phyloP scores from a whole-genome alignment of 2,888 invertebrate species.

The Pristionchus exspectatus region DNA sequence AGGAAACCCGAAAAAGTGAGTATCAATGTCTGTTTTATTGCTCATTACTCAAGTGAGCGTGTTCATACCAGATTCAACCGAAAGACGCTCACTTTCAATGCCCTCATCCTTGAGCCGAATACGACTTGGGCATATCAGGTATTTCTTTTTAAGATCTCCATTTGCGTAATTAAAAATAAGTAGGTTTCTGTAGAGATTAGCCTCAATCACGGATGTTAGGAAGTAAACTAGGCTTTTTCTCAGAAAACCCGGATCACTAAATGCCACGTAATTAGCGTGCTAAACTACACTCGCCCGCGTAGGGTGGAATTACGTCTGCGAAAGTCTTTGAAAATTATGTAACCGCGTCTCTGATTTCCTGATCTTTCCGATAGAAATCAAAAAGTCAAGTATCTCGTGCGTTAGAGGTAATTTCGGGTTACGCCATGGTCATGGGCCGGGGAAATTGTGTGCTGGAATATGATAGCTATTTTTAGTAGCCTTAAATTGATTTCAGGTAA shows the following conservation, averaged over 20 bases:
- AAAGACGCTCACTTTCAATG: conserved; percentile 43
- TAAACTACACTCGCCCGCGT: neutral
- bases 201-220: neutral
- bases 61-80: conserved; percentile 40
- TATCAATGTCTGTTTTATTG: neutral
- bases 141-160: no score
- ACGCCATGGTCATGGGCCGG: neutral
- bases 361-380: neutral
- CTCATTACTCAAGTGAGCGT: neutral
- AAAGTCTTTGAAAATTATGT: neutral
- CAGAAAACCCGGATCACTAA: neutral
- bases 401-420: neutral
- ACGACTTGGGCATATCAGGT: conserved; percentile 37
- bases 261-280: neutral
- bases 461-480: no score
- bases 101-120: neutral
- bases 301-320: neutral
- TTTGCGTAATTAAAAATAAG: no score
- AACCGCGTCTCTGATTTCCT: neutral
- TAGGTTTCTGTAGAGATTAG: no score
- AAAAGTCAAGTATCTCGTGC: neutral
- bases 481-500: neutral
- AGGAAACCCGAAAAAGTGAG: conserved; percentile 38
- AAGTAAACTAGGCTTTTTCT: neutral
- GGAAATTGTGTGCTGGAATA: neutral